A percentile compares a stretch with the other conserved stretches of the same genome.
phyloP scores from a whole-genome alignment of 2,888 invertebrate genomes.

The Morpho helenor region DNA sequence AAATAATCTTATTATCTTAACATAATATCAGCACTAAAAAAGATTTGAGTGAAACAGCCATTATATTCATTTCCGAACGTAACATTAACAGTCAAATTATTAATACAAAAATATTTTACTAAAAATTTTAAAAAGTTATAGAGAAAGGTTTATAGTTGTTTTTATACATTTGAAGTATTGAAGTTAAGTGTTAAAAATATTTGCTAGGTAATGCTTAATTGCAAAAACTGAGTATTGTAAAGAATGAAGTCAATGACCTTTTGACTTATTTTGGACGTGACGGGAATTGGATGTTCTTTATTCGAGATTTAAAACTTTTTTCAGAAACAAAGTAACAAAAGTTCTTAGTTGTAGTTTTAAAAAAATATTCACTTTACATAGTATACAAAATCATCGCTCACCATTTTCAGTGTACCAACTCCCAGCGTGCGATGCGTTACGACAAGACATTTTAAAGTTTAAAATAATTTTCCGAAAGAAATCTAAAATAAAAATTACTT shows the following conservation, averaged over 20 bases:
- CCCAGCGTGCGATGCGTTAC: conserved; percentile 95
- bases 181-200: neutral
- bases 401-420: conserved; percentile 97
- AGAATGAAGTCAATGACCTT: conserved; percentile 18
- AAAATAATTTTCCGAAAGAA: conserved; percentile 25
- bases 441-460: conserved; percentile 77
- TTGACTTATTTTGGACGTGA: conserved; percentile 9
- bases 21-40: neutral
- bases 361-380: too few relatives aligned
- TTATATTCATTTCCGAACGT: neutral
- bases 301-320: neutral
- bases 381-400: conserved; percentile 56
- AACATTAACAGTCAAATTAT: neutral
- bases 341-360: neutral
- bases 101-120: neutral
- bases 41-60: neutral
- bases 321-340: neutral
- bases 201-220: too few relatives aligned
- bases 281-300: neutral
- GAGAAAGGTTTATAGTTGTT: neutral
- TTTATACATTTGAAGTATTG: neutral
- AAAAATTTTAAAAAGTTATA: neutral
- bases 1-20: neutral
- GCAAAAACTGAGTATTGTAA: neutral
- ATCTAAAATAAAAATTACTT: conserved; percentile 26